Conservation (phyloP, 1,140 invertebrate genomes). For the Drosophila micromelanica region DNA sequence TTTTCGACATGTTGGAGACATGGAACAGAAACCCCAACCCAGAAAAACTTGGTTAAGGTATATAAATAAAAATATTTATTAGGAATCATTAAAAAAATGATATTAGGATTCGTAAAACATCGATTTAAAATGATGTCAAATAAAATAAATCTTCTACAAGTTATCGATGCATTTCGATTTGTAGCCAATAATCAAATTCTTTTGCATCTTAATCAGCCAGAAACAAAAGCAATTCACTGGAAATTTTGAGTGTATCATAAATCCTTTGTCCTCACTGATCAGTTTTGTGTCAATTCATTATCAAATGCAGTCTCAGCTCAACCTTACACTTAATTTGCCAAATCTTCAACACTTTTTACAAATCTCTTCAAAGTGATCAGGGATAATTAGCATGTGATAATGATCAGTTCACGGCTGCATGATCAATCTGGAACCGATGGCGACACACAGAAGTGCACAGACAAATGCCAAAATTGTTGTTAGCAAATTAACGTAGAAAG, state of each 20-base stretch:
- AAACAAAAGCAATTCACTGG: slow-evolving; percentile 5
- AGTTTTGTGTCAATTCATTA: slow-evolving; percentile 13
- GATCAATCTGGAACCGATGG: slow-evolving; percentile 37
- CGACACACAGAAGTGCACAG: slow-evolving; percentile 60
- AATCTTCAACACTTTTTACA: slow-evolving; percentile 61
- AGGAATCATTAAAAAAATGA: no score
- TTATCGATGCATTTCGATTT: no score
- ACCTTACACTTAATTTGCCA: slow-evolving; percentile 62
- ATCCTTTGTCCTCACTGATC: not conserved
- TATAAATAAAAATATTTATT: no score
- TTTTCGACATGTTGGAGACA: no score
- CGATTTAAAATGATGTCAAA: no score
- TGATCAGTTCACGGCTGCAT: slow-evolving; percentile 23
- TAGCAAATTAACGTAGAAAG: slow-evolving; percentile 83
- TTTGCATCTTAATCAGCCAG: not conserved
- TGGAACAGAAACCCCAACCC: no score
- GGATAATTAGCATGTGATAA: slow-evolving; percentile 70
- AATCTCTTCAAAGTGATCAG: slow-evolving; percentile 43
- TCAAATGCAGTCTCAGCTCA: slow-evolving; percentile 2
- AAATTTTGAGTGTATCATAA: slow-evolving; percentile 14
- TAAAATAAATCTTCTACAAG: no score
- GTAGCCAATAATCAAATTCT: not conserved
- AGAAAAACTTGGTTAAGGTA: no score
- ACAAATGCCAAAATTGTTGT: slow-evolving; percentile 64
- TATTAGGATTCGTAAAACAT: no score